Conservation (phyloP, 2,797 vertebrate species). For the Ficedula albicollis region DNA sequence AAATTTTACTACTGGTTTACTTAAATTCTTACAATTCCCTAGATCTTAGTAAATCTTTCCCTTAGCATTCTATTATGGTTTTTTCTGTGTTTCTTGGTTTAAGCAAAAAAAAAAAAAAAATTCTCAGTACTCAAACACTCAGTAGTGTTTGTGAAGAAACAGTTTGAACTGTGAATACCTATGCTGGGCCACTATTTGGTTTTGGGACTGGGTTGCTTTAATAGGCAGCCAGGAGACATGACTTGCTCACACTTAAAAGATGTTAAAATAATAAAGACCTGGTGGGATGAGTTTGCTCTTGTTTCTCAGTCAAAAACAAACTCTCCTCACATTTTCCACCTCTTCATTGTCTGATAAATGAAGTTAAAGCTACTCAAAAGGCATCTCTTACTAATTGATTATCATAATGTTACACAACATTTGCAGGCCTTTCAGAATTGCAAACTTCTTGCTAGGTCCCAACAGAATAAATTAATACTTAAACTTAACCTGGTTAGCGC, state of each 20-base stretch:
- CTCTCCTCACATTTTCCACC: background rate
- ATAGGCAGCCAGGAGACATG: background rate
- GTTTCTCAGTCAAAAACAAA: conserved; percentile 23
- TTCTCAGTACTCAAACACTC: background rate
- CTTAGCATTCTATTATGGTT: fast-evolving
- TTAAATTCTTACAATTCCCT: background rate
- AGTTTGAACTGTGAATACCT: background rate
- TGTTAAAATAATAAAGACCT: background rate
- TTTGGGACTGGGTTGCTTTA: background rate
- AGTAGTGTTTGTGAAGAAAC: background rate
- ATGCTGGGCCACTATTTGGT: background rate
- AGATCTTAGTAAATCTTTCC: background rate
- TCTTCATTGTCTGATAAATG: background rate
- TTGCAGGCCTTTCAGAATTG: background rate
- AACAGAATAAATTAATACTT: background rate
- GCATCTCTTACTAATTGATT: conserved; percentile 3
- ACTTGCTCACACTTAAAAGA: background rate
- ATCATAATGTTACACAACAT: background rate
- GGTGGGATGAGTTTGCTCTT: background rate
- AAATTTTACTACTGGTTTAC: background rate
- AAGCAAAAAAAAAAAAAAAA: background rate
- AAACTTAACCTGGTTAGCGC: background rate
- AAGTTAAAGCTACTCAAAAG: background rate
- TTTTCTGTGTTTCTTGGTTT: background rate
- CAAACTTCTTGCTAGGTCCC: background rate